Base-by-base conservation (phyloP, 1,140 invertebrate species). In the Heliothis subflexa region DNA sequence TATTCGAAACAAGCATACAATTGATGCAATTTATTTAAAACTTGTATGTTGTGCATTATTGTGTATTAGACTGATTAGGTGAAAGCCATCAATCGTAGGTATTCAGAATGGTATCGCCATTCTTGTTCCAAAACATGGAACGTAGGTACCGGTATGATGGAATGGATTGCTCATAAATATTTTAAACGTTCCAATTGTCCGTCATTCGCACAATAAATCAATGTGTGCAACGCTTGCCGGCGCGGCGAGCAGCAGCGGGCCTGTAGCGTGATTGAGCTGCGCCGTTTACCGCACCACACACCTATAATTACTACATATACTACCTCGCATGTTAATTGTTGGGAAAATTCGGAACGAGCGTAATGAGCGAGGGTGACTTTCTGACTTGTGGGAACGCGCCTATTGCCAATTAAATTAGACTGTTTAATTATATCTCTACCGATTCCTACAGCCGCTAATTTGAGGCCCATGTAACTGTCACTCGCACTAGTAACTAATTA, bases 351-450 rank as follows among this genome's bases (percentile, higher is more conserved):
- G 78, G 83, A 79, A 78, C 78, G 77, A 79, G 45, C 68, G 83
- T 84, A 86, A 90, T 83, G 81, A 88, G 79, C 81, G 87, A 87
- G 92, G 92, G 91, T 90, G 89, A 88, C 90, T 89, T 90, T 89
- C 78, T 88, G 88, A 86, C 90, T 87, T 88, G 88, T 93, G 93
- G 91, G 93, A 94, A 93, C 90, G 81, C 84, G 84, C 93, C 80
- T 88, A 90, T 91, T 93, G 93, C 91, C 91, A 94, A 94, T 94
- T 93, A 92, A 89, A 92, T 92, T 91, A 91, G 91, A 92, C 86
- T 92, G 90, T 91, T 91, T 89, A 89, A 89, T 93, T 93, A 92
- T 85, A 82, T 83, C 73, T 82, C 72, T 74, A 74, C 40, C 57
- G 45, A 81, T 81, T 83, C 75, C 14, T 55, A 54, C 77, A 21